Base-by-base conservation (phyloP, 2,888 invertebrate species). In the Synergus umbraculus region DNA sequence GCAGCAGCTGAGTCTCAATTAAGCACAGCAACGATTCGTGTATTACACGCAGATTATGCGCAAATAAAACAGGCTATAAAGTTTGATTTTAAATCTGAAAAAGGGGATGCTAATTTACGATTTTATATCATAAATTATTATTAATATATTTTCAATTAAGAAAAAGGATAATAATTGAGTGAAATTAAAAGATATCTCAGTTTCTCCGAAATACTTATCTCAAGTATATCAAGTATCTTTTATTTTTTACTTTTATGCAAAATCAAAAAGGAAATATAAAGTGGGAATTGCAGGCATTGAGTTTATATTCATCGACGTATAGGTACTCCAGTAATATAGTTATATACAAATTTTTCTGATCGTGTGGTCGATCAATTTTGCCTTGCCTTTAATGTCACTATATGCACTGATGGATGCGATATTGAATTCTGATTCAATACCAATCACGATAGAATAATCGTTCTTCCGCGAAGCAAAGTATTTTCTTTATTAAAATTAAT, bases 1-100 rank as follows among this genome's bases (percentile, higher is more conserved):
- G 54, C 73, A 73, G n/a, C 54, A 73, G n/a, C 54, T 49, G 73
- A 29, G n/a, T 49, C 49, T 8, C 54, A 54, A 73, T 73, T 54
- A 54, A 41, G 37, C 54, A 10, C n/a, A 73, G 29, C 49, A 46
- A 69, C n/a, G 37, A 54, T 15, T 37, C 15, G 4, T 15, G 29
- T 37, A 46, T 13, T 37, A 69, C 29, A 49, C n/a, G 15, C 15
- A 37, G 22, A 12, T 46, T 46, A 18, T 46, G 15, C 1, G 9
- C 44, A 44, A 44, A 46, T 46, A 29, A 18, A 67, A 22, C 12
- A 46, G 10, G 10, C 13, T 9, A 18, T 29, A 10, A 13, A 4
- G 2, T 60, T 29, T 29, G 8, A 54, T 54, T 54, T n/a, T 8
- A 8, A 8, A n/a, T 8, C 0, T 9, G 7, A 54, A n/a, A 9